These are phyloP conservation scores for Corapipo altera DNA, from an alignment of 2,113 vertebrate species.

Conservation along the genomic window DNA sequence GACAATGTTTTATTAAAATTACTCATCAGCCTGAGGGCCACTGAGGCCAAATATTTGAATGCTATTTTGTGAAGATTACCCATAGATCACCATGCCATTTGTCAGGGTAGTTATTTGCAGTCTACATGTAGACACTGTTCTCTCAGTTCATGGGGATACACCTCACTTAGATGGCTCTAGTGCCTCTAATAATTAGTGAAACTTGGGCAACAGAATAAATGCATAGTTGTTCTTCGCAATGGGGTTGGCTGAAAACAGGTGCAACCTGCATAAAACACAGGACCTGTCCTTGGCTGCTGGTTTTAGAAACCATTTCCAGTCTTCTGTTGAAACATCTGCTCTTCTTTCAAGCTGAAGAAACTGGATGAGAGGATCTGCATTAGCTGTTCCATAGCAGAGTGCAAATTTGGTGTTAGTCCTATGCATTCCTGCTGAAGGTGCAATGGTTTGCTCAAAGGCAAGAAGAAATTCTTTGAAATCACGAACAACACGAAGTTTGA, in stretches of 20 bases:
- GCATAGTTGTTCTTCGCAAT: background rate
- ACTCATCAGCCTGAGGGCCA: background rate
- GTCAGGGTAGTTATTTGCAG: background rate
- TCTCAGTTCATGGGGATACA: background rate
- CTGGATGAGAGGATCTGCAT: background rate
- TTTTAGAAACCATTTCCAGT: background rate
- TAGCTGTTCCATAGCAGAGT: background rate
- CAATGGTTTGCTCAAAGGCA: background rate
- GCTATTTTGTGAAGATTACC: constrained; percentile 6
- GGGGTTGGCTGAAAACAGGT: background rate
- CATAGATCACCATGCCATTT: background rate
- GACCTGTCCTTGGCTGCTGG: background rate
- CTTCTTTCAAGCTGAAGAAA: background rate
- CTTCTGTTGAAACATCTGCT: background rate
- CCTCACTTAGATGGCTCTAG: background rate
- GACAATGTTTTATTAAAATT: background rate
- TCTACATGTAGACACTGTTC: background rate
- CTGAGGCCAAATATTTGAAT: background rate
- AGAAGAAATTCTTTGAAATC: background rate
- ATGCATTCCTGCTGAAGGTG: background rate
- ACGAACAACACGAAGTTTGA: background rate
- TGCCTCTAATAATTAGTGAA: background rate
- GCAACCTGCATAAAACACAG: background rate
- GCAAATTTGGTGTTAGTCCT: background rate
- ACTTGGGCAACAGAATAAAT: background rate